A percentile compares a stretch with the other conserved stretches of the same genome.
Conservation (phyloP, 2,888 invertebrate species). For the Metacarcinus magister region DNA sequence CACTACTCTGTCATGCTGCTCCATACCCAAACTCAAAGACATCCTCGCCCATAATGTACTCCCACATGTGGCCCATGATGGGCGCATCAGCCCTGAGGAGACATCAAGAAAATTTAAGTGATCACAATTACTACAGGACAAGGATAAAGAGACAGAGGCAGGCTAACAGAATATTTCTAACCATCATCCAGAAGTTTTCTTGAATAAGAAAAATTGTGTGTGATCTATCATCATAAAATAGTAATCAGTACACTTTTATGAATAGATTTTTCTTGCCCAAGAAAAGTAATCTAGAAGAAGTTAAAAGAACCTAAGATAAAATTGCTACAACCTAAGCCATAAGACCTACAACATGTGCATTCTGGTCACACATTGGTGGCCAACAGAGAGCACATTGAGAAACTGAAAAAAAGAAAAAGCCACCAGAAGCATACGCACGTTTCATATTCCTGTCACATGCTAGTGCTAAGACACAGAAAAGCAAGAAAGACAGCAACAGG, state of each 20-base stretch:
- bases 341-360: neutral
- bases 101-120: neutral
- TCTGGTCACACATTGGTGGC: neutral
- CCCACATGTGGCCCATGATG: constrained; percentile 97
- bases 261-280: neutral
- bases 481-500: constrained; percentile 21
- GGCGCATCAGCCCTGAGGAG: constrained; percentile 97
- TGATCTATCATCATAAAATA: neutral
- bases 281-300: neutral
- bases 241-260: neutral
- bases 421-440: neutral
- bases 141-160: constrained; percentile 6
- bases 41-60: constrained; percentile 92
- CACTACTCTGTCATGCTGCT: constrained; percentile 37
- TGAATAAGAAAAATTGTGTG: neutral
- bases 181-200: neutral
- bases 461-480: neutral
- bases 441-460: neutral
- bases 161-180: neutral
- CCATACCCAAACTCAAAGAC: constrained; percentile 89
- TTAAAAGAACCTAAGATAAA: neutral
- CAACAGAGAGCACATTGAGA: neutral
- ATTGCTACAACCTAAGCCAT: neutral
- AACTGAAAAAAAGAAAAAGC: neutral
- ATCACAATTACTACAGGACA: neutral